Percentiles rank a stretch among this genome's conserved stretches.
These are phyloP conservation scores for Pseudomyrmex gracilis DNA, from an alignment of 1,140 invertebrate genomes.

Conservation along the genomic window DNA sequence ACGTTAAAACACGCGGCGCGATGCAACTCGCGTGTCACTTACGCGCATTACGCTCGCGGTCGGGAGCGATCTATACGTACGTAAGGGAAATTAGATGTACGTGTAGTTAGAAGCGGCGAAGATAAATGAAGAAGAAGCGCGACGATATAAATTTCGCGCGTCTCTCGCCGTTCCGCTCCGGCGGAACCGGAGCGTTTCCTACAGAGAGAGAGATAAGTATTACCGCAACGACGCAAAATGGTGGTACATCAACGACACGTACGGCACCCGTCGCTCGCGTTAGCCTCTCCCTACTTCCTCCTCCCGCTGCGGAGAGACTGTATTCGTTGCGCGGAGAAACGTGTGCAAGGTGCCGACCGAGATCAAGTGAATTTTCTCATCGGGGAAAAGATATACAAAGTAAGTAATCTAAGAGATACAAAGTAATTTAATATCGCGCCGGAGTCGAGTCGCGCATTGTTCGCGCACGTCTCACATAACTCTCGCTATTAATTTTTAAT, in stretches of 20 bases:
- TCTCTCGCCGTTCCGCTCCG: constrained; percentile 34
- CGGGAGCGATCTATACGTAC: constrained; percentile 20
- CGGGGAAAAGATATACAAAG: too few species aligned
- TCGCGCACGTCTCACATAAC: too few species aligned
- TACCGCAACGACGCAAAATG: constrained; percentile 25
- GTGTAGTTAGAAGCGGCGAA: constrained; percentile 19
- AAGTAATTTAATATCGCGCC: too few species aligned
- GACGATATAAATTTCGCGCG: constrained; percentile 27
- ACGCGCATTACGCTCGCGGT: not conserved
- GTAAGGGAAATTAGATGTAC: constrained; percentile 35
- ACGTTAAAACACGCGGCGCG: constrained; percentile 42
- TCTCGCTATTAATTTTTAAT: constrained; percentile 15
- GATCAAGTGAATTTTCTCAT: not conserved
- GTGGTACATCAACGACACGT: not conserved
- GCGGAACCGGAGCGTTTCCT: constrained; percentile 14
- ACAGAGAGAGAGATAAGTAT: constrained; percentile 3
- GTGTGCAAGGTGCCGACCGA: too few species aligned
- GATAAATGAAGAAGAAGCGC: constrained; percentile 51
- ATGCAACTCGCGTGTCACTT: constrained; percentile 53
- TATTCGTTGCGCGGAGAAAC: too few species aligned
- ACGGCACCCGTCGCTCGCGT: constrained; percentile 25
- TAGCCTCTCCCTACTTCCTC: not conserved
- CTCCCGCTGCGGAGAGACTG: not conserved
- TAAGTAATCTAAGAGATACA: too few species aligned
- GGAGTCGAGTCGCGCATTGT: too few species aligned